These are phyloP conservation scores for Trogon surrucura DNA, from an alignment of 2,113 vertebrate genomes.

Conservation along the genomic window DNA sequence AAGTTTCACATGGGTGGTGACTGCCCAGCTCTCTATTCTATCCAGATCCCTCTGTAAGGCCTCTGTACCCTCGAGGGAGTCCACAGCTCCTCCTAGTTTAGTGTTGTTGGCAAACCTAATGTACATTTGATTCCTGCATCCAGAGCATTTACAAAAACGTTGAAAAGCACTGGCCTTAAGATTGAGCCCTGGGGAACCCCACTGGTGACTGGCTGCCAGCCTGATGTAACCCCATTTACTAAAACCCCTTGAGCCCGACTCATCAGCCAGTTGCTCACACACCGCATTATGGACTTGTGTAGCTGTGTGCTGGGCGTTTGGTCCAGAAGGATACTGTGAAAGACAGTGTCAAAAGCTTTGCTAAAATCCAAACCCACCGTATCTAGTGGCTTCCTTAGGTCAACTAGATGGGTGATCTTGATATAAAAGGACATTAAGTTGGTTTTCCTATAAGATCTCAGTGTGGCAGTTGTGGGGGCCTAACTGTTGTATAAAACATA, in stretches of 20 bases:
- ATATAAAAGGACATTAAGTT: background rate
- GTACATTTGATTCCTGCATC: background rate
- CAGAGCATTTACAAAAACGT: background rate
- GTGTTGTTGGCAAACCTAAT: background rate
- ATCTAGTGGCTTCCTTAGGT: background rate
- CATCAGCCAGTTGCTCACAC: background rate
- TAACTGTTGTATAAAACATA: background rate
- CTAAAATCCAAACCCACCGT: background rate
- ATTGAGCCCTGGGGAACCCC: background rate
- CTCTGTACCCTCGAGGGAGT: background rate
- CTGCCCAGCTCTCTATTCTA: background rate
- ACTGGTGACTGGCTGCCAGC: background rate
- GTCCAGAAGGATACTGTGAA: background rate
- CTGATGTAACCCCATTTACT: background rate
- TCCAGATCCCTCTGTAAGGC: background rate
- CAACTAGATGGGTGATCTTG: background rate
- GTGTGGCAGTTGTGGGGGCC: background rate
- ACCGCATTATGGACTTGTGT: rapidly evolving
- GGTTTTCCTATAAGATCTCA: background rate
- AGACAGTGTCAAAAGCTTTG: background rate
- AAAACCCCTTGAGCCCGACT: background rate
- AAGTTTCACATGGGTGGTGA: background rate
- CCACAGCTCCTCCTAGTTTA: background rate
- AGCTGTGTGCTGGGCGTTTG: background rate
- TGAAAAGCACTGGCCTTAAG: background rate